Evolutionary conservation across 1,140 invertebrate species (phyloP).

Genomic region (Drosophila nigromelanica): DNA sequence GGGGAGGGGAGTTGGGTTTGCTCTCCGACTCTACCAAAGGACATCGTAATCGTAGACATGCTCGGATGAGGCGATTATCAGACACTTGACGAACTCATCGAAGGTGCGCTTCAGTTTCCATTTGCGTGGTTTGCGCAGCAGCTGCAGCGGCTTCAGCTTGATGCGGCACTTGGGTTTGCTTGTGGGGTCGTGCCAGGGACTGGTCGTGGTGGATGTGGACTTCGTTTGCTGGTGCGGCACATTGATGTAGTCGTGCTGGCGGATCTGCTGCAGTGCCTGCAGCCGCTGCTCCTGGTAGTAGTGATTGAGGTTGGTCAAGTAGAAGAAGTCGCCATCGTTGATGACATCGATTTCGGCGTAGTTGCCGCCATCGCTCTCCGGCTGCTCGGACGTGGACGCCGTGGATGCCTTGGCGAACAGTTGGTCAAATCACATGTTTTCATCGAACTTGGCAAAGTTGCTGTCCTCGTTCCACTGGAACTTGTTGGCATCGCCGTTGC

Average conservation of each 20-base stretch:
- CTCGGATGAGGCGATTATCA: slow-evolving; percentile 70
- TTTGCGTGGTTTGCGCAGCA: slow-evolving; percentile 58
- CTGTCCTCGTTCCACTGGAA: slow-evolving; percentile 80
- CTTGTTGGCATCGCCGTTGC: slow-evolving; percentile 31
- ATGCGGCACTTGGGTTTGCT: slow-evolving; percentile 35
- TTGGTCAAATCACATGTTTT: slow-evolving; percentile 84
- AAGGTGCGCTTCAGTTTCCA: slow-evolving; percentile 63
- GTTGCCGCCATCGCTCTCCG: slow-evolving; percentile 51
- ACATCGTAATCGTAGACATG: slow-evolving; percentile 74
- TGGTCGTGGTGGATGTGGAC: slow-evolving; percentile 51
- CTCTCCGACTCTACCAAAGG: slow-evolving; percentile 53
- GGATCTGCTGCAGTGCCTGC: slow-evolving; percentile 42
- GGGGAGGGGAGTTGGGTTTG: slow-evolving; percentile 7
- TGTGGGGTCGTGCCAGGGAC: slow-evolving; percentile 59
- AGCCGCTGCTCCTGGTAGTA: slow-evolving; percentile 73
- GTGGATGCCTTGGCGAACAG: slow-evolving; percentile 68
- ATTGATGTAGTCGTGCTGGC: slow-evolving; percentile 49
- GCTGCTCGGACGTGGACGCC: slow-evolving; percentile 23
- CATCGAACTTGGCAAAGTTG: slow-evolving; percentile 84
- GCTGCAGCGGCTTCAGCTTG: slow-evolving; percentile 37
- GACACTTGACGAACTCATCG: slow-evolving; percentile 69
- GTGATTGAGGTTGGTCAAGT: slow-evolving; percentile 76
- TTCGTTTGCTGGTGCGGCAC: slow-evolving; percentile 46
- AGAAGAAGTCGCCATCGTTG: slow-evolving; percentile 71
- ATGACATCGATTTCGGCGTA: slow-evolving; percentile 81